phyloP scores from a whole-genome alignment of 2,888 invertebrate species.

The Spisula subtruncata region DNA sequence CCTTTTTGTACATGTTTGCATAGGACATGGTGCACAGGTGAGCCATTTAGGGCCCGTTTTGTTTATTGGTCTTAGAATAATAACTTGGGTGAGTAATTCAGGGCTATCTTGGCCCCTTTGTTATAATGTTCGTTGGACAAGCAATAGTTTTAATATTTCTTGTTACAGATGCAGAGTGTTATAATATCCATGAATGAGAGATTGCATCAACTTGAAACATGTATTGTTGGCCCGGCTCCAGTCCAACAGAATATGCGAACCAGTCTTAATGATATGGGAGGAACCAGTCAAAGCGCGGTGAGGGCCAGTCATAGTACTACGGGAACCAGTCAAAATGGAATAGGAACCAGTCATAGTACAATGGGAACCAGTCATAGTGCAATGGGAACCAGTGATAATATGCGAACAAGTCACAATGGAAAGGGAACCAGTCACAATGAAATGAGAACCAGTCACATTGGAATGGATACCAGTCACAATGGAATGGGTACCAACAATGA shows the following conservation, averaged over 20 bases:
- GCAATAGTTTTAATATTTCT: neutral
- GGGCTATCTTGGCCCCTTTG: too few species aligned
- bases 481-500: conserved; percentile 14
- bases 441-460: neutral
- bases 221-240: neutral
- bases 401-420: neutral
- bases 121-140: too few species aligned
- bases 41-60: too few species aligned
- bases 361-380: too few species aligned
- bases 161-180: conserved; percentile 42
- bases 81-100: too few species aligned
- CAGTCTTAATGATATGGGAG: neutral
- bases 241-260: neutral
- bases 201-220: conserved; percentile 41
- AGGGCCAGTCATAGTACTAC: too few species aligned
- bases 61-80: too few species aligned
- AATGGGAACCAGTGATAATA: neutral
- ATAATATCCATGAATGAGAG: conserved; percentile 52
- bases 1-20: too few species aligned
- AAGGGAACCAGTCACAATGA: neutral
- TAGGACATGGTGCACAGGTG: too few species aligned
- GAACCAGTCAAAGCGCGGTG: neutral
- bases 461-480: neutral
- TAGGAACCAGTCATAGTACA: too few species aligned
- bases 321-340: too few species aligned